Evolutionary conservation across 2,888 invertebrate genomes (phyloP), one percentile per base, ranked within the genome.

Genomic region (Lasioglossum vierecki): DNA sequence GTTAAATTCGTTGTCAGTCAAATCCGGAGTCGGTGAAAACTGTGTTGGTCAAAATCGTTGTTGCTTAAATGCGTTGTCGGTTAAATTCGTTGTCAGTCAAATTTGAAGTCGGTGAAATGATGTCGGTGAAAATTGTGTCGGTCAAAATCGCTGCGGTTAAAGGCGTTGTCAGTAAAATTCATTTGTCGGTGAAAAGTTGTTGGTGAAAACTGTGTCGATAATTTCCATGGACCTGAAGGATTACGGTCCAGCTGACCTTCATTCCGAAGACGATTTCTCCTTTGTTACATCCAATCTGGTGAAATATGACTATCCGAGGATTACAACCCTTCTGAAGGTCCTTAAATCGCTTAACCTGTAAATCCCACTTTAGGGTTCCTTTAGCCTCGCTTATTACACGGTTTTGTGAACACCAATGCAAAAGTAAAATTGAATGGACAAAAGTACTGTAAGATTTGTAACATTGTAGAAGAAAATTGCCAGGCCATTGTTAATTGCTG

Each of bases 311-410:
- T 63, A 18, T 76, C 35, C 18, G 44, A 18, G 71, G 74, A 80
- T 60, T 83, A 68, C 66, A 85, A 85, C 78, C 85, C 80, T 83
- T 73, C 60, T 49, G 13, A 74, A 73, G 79, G 73, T 74, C 2
- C 41, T 22, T 49, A 73, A 79, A 82, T 79, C 44, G 66, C 79
- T 53, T 84, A 79, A 81, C 86, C 86, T 76, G 81, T 60, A 13
- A 11, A 30, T 13, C 18, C 63, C 53, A 73, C 78, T 85, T 68
- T 80, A 44, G 4, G 35, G 22, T 1, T n/a, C 22, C 44, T 71
- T 68, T 57, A 26, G 5, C 73, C 30, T 11, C 22, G 77, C 66
- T 35, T 35, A 83, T 77, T 53, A 83, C 66, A 80, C 39, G 39
- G 15, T n/a, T 35, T 75, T 70, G 57, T 83, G 74, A 83, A 73